Base-by-base conservation (phyloP, 2,888 invertebrate genomes). In the Sesamia inferens region DNA sequence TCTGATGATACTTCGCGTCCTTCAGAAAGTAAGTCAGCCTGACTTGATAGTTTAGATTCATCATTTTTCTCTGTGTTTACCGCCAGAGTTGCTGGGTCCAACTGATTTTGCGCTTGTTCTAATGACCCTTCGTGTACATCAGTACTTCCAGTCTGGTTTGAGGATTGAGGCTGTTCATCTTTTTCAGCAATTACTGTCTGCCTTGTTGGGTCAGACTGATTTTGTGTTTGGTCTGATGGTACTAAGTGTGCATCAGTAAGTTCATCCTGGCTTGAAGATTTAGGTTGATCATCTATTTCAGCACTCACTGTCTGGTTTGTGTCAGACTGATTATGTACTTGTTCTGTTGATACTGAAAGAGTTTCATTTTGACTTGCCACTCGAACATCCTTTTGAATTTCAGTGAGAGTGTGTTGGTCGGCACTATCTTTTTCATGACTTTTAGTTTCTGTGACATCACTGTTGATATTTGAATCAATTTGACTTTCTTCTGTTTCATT, bases 291-390 rank as follows among this genome's bases (percentile, higher is more conserved):
- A 22, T 55, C 24, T 57, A 13, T 57, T 48, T 55, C 24, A 44
- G n/a, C n/a, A 42, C 14, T 65, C 14, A 58, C 6, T 13, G 31
- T 44, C 19, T 58, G 42, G n/a, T 5, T 51, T 51, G 39, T 3
- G 19, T 24, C 51, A 31, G 57, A 10, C 19, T 59, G 70, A 24
- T 42, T 16, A 42, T 65, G 16, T 42, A 42, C 47, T 64, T 58
- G 47, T 73, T 62, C 68, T 39, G 39, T 51, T 39, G 76, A 58
- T 8, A 22, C 57, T 59, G 31, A 42, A 58, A 63, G 19, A 2
- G n/a, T 54, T 63, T 67, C 13, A 31, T 22, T 59, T 22, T 24
- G n/a, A 48, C 7, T 76, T 7, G 22, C 13, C 47, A 64, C 59
- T 58, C 48, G 66, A 1, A 63, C n/a, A 39, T 48, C n/a, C 0